Conservation (phyloP, 2,888 invertebrate species). For the Hanleya hanleyi region DNA sequence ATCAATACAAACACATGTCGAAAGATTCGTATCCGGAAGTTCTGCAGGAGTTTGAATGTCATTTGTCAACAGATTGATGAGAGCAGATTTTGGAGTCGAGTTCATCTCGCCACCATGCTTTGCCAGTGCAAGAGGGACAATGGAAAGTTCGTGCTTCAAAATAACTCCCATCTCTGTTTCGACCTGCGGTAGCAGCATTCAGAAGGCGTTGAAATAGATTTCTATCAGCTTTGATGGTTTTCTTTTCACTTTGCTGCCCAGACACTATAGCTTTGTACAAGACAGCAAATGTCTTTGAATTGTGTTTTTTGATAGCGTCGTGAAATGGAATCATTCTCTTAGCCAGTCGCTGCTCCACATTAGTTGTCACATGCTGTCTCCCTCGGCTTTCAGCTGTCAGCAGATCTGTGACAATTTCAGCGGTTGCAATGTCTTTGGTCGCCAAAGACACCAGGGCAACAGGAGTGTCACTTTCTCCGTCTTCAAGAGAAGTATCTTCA, state of each 20-base stretch:
- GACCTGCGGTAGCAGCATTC: constrained; percentile 15
- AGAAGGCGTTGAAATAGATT: constrained; percentile 10
- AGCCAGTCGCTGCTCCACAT: background rate
- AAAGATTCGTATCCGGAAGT: too few relatives aligned
- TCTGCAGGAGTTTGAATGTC: too few relatives aligned
- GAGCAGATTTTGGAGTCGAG: too few relatives aligned
- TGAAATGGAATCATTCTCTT: too few relatives aligned
- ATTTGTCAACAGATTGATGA: too few relatives aligned
- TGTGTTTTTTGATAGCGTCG: too few relatives aligned
- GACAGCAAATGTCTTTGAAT: constrained; percentile 13
- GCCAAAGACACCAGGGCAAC: background rate
- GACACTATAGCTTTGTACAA: background rate
- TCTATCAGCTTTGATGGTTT: constrained; percentile 12
- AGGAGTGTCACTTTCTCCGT: too few relatives aligned
- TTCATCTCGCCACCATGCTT: too few relatives aligned
- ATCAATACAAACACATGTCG: constrained; percentile 21
- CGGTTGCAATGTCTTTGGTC: background rate
- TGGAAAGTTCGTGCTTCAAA: too few relatives aligned
- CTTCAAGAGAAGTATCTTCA: background rate
- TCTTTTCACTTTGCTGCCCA: background rate
- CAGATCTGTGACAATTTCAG: background rate
- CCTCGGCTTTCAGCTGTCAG: background rate
- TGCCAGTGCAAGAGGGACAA: too few relatives aligned
- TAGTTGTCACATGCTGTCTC: background rate
- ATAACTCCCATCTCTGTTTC: too few relatives aligned